Evolutionary conservation across 2,113 vertebrate genomes (phyloP).

Genomic region (Dendrocopos noguchii): DNA sequence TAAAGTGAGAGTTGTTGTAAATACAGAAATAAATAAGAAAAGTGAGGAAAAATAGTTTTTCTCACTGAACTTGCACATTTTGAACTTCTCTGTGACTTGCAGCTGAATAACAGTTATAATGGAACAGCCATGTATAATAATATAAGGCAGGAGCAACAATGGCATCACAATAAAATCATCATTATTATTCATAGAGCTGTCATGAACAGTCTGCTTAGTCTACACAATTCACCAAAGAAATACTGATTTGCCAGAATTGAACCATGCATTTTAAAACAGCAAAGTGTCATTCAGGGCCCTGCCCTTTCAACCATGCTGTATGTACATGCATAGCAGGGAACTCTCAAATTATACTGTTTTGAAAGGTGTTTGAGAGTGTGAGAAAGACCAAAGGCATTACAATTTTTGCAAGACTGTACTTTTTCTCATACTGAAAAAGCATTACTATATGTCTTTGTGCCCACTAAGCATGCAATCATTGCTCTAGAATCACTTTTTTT

Average conservation of each 20-base stretch:
- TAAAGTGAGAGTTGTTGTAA: background rate
- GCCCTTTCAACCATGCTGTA: background rate
- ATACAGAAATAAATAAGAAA: constrained; percentile 11
- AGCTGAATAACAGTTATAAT: background rate
- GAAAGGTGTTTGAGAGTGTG: background rate
- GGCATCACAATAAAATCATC: constrained; percentile 13
- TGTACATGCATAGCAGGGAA: background rate
- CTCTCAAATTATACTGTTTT: background rate
- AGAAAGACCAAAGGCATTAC: background rate
- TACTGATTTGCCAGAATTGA: background rate
- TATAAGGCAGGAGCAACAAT: background rate
- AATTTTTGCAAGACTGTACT: background rate
- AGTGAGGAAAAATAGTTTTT: background rate
- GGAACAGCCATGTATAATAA: constrained; percentile 13
- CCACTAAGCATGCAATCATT: background rate
- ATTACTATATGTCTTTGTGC: background rate
- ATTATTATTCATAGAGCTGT: constrained; percentile 57
- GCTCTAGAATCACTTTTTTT: constrained; percentile 30
- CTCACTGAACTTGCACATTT: background rate
- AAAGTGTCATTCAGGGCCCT: background rate
- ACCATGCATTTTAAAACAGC: constrained; percentile 4
- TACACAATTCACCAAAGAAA: constrained; percentile 22
- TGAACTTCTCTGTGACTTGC: constrained; percentile 3
- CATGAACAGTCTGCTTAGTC: constrained; percentile 36
- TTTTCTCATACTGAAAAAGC: background rate